phyloP scores from a whole-genome alignment of 1,140 invertebrate species.

The Aphelinus atriplicis region DNA sequence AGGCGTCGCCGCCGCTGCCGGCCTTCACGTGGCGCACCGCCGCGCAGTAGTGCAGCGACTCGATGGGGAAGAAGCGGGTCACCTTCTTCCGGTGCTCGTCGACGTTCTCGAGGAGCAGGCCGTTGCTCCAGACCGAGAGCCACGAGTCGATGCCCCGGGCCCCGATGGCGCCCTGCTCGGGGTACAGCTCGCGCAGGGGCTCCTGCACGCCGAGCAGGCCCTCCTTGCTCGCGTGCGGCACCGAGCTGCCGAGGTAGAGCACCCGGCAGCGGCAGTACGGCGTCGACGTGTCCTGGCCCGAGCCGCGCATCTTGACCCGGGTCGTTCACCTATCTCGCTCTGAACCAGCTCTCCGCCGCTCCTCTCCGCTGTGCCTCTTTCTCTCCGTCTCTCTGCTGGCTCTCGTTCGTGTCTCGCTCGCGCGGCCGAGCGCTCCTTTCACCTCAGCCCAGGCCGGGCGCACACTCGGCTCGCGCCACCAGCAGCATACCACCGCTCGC shows the following conservation, averaged over 20 bases:
- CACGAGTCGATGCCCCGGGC: conserved; percentile 96
- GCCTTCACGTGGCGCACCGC: conserved; percentile 86
- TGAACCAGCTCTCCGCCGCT: background rate
- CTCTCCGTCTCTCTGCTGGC: background rate
- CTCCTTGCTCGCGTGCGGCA: conserved; percentile 97
- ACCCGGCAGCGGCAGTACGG: conserved; percentile 96
- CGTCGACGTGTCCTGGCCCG: conserved; percentile 70
- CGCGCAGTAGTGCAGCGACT: conserved; percentile 96
- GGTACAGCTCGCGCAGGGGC: conserved; percentile 95
- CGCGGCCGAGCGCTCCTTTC: too few species aligned
- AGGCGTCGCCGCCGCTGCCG: conserved; percentile 68
- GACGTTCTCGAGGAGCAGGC: conserved; percentile 94
- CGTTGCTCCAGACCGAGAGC: conserved; percentile 97
- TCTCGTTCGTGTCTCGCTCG: too few species aligned
- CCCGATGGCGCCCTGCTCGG: conserved; percentile 85
- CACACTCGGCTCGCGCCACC: too few species aligned
- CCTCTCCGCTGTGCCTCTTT: conserved; percentile 38
- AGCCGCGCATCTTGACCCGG: conserved; percentile 56
- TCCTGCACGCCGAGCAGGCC: conserved; percentile 98
- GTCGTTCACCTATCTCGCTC: conserved; percentile 33
- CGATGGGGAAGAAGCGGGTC: conserved; percentile 96
- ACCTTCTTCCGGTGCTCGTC: conserved; percentile 95
- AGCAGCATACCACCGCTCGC: background rate
- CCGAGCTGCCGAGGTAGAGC: conserved; percentile 96
- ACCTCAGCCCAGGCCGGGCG: too few species aligned